Evolutionary conservation across 2,888 invertebrate species (phyloP), one percentile per base, ranked within the genome.

Genomic region (Psylliodes chrysocephalus): DNA sequence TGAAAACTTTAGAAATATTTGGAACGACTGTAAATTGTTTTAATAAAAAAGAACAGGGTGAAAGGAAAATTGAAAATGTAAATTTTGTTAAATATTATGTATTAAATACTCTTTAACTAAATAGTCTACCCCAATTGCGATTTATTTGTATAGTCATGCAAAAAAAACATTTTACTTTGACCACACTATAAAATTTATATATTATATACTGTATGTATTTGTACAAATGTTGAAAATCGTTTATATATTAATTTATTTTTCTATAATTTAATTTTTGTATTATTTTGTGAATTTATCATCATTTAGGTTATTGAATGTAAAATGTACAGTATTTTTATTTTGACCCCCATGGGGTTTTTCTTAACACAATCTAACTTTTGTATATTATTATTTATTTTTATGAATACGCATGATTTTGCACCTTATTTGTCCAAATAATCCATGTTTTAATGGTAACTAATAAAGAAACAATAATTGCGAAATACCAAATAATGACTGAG

Each of bases 321-420:
- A 73, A 69, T 78, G 77, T 76, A 77, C 77, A 75, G 75, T 73
- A 71, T 74, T 77, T 73, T 60, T 69, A 64, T 66, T 72, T 79
- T 78, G 69, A 78, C 79, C 80, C 79, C 79, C 75, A 77, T 79
- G 79, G 79, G 79, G 80, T 78, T 64, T 47, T 22, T 52, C 55
- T 63, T 55, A 64, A 74, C 72, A 73, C 72, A 73, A 74, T 74
- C 69, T 77, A 75, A 75, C 76, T 75, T 76, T 74, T 79, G 77
- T 78, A 79, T 74, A 78, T 78, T 77, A 78, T 79, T 81, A 81
- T 80, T 80, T 80, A 79, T 80, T 80, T 77, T 78, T 78, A 73
- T 77, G 75, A 75, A 76, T 76, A 75, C 63, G 51, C 53, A 56
- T 56, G 28, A 57, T 49, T 55, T 56, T 38, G 46, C 22, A 33